These are phyloP conservation scores for Sepioteuthis lessoniana DNA, from an alignment of 2,888 invertebrate species.

Conservation along the genomic window DNA sequence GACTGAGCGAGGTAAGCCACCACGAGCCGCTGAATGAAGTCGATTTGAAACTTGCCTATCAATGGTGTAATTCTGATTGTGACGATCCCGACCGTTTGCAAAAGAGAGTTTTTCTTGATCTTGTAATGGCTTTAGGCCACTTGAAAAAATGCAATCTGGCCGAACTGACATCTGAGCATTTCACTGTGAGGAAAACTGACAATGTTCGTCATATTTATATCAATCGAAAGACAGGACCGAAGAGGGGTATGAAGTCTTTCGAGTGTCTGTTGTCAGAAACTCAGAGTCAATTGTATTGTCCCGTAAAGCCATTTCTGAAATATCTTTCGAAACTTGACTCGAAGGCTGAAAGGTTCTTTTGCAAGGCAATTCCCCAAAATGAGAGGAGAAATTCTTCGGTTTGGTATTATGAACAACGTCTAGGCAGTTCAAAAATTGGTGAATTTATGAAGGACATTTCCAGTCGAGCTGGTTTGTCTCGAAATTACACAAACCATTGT, in stretches of 20 bases:
- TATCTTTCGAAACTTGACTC: background rate
- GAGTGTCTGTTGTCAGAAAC: background rate
- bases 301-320: background rate
- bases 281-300: background rate
- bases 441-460: slow-evolving; percentile 52
- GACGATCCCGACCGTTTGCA: background rate
- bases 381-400: background rate
- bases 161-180: background rate
- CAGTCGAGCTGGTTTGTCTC: slow-evolving; percentile 45
- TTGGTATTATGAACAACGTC: background rate
- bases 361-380: background rate
- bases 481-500: slow-evolving; percentile 53
- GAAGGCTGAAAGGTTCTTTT: background rate
- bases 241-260: background rate
- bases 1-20: slow-evolving; percentile 45
- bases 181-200: background rate
- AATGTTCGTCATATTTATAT: background rate
- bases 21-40: slow-evolving; percentile 47
- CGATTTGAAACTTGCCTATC: background rate
- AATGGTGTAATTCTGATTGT: background rate
- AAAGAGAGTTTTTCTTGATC: background rate
- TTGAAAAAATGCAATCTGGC: background rate
- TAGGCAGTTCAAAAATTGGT: background rate
- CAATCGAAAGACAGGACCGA: background rate
- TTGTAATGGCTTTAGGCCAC: background rate